Percentiles rank a stretch among this genome's conserved stretches.
These are phyloP conservation scores for Podarcis raffonei DNA, from an alignment of 2,113 vertebrate species.

Conservation along the genomic window DNA sequence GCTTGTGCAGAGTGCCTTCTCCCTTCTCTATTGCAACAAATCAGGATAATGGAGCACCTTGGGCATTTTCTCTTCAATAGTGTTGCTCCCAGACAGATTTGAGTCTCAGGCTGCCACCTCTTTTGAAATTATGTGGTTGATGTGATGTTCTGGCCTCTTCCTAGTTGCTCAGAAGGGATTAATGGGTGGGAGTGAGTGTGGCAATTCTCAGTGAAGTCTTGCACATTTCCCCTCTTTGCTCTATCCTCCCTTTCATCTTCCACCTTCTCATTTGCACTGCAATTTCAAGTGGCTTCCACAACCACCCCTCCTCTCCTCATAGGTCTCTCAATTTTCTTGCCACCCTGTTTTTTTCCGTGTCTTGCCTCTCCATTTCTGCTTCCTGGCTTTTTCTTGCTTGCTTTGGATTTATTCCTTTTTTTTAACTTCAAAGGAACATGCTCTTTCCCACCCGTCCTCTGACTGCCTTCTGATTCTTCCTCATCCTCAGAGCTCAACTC, in stretches of 20 bases:
- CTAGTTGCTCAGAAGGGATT: not conserved
- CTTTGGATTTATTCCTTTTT: not conserved
- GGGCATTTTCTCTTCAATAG: not conserved
- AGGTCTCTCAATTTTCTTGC: not conserved
- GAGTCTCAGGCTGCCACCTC: not conserved
- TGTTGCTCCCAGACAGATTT: not conserved
- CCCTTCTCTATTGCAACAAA: not conserved
- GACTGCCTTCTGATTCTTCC: not conserved
- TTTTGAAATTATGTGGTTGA: not conserved
- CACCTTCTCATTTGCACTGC: not conserved
- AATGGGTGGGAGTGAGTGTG: not conserved
- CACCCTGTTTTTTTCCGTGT: too few relatives aligned
- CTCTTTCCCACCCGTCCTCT: not conserved
- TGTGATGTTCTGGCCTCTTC: not conserved
- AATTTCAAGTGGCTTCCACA: not conserved
- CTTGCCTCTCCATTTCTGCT: too few relatives aligned
- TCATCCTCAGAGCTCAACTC: not conserved
- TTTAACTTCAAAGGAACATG: not conserved
- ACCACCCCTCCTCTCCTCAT: not conserved
- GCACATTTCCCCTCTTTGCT: not conserved
- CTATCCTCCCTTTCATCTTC: not conserved
- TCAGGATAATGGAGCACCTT: not conserved
- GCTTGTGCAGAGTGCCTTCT: not conserved
- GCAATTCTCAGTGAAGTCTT: not conserved
- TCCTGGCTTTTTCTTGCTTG: not conserved